Conservation (phyloP, 2,113 vertebrate species). For the Cyrtonyx montezumae region DNA sequence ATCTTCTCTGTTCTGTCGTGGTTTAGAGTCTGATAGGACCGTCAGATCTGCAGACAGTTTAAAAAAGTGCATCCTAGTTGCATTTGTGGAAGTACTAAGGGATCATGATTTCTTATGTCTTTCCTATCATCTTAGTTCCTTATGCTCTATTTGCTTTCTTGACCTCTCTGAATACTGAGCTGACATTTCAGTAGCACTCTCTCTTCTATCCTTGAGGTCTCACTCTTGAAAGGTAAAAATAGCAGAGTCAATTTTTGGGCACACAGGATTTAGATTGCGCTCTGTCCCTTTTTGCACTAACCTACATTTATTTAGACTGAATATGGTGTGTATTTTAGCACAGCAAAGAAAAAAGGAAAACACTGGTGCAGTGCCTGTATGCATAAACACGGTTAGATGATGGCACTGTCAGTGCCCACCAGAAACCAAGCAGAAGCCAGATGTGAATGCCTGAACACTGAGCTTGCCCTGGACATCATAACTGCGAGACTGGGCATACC, state of each 20-base stretch:
- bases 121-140: not conserved
- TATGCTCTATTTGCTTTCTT: conserved; percentile 11
- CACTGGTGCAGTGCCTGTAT: not conserved
- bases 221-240: not conserved
- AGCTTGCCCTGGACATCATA: not conserved
- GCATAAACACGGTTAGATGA: not conserved
- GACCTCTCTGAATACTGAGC: conserved; percentile 5
- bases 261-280: not conserved
- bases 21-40: not conserved
- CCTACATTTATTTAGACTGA: not conserved
- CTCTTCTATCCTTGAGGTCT: not conserved
- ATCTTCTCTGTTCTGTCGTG: not conserved
- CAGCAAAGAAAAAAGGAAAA: not conserved
- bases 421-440: not conserved
- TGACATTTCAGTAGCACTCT: not conserved
- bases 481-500: not conserved
- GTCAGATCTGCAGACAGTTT: not conserved
- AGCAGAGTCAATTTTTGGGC: not conserved
- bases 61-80: not conserved
- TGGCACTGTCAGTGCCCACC: not conserved
- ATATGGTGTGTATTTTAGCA: not conserved
- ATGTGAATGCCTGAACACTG: not conserved
- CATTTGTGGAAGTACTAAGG: not conserved
- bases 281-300: not conserved
- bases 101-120: not conserved